Evolutionary conservation across 1,140 invertebrate genomes (phyloP), one percentile per base, ranked within the genome.

Genomic region (Drosophila tropicalis): DNA sequence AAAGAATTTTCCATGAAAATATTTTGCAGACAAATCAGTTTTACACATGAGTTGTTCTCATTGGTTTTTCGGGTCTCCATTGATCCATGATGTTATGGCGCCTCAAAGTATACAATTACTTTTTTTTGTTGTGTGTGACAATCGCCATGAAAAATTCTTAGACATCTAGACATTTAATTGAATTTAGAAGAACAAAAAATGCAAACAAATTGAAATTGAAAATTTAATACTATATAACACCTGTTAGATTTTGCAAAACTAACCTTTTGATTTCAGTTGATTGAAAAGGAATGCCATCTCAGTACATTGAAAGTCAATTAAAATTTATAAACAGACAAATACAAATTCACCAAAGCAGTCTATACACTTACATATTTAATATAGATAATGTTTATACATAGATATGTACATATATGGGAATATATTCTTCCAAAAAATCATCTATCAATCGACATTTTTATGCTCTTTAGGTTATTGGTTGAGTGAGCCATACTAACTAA

Each of bases 61-160:
- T 51, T 51, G 44, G 68, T 41, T 54, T 6, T 39, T 29, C 22
- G 36, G 40, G 39, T 17, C 36, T 10, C 17, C 47, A 77, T 76
- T 71, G 74, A 77, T 77, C 77, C 70, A 39, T 76, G 41, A 64
- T 55, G 73, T 56, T 7, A 64, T 44, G 72, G 55, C 74, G 74
- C 74, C 74, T 44, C 41, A 36, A 64, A 76, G 73, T 62, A 77
- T 71, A 67, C 75, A 77, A 71, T 77, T 77, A 71, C 76, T 76
- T 75, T 39, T 36, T 36, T 62, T 62, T 44, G 63, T 64, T 65
- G 58, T 22, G 64, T 76, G 12, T 22, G 22, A 13, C 25, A 58
- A 36, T 10, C 34, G 10, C 15, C 41, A 47, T 19, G 3, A 7
- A 17, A 10, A 47, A 47, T 47, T 47, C 15, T 19, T 3, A 2